These are phyloP conservation scores for Alosa alosa DNA, from an alignment of 2,113 vertebrate genomes.

Conservation along the genomic window DNA sequence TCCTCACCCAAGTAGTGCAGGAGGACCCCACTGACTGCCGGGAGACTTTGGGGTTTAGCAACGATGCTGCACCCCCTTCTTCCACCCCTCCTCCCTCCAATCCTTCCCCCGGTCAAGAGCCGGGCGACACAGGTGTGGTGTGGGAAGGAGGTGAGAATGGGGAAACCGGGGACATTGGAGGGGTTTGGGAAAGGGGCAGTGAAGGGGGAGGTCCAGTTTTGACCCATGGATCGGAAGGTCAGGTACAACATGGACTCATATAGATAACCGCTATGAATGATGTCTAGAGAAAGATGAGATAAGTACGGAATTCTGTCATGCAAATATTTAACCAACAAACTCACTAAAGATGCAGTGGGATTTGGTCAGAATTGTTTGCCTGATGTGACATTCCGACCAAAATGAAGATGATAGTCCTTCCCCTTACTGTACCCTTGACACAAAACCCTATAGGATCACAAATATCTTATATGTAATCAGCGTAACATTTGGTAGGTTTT, in stretches of 20 bases:
- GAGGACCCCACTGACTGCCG: conserved; percentile 50
- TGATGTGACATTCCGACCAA: background rate
- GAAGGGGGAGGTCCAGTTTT: conserved; percentile 54
- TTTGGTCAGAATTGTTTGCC: background rate
- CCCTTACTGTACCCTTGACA: conserved; percentile 49
- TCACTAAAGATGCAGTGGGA: conserved; percentile 1
- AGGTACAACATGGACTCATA: conserved; percentile 58
- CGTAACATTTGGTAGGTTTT: conserved; percentile 65
- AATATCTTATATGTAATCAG: conserved; percentile 60
- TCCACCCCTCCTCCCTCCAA: conserved; percentile 57
- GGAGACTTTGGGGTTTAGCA: conserved; percentile 60
- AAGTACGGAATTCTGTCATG: background rate
- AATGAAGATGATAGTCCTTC: conserved; percentile 24
- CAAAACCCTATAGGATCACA: conserved; percentile 61
- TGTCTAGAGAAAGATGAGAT: conserved; percentile 30
- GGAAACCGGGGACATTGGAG: conserved; percentile 30
- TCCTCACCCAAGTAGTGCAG: conserved; percentile 60
- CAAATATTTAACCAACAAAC: conserved; percentile 7
- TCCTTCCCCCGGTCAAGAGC: conserved; percentile 60
- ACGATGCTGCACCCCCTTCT: conserved; percentile 42
- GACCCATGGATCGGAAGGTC: conserved; percentile 51
- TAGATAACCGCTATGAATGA: conserved; percentile 41
- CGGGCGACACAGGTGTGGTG: conserved; percentile 54
- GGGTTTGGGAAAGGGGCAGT: conserved; percentile 49
- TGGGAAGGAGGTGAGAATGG: conserved; percentile 53